These are phyloP conservation scores for Chlorops oryzae DNA, from an alignment of 1,140 invertebrate genomes.

Conservation along the genomic window DNA sequence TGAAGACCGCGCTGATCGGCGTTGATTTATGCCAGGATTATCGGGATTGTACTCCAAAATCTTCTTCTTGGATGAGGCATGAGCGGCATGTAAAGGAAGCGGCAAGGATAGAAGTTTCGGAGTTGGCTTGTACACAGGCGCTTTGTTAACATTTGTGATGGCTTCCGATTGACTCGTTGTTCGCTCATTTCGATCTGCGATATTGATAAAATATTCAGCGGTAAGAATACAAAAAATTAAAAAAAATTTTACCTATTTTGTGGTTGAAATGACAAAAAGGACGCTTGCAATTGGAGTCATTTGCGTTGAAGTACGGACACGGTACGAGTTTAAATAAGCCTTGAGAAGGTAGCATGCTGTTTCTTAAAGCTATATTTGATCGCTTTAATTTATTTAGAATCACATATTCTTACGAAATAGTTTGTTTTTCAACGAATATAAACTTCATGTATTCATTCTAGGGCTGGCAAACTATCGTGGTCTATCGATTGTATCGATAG, in stretches of 20 bases:
- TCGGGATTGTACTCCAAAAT: conserved; percentile 42
- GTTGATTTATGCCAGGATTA: conserved; percentile 39
- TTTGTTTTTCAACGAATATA: too few relatives aligned
- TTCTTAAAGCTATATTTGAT: too few relatives aligned
- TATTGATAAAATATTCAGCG: not conserved
- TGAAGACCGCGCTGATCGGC: conserved; percentile 34
- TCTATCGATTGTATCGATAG: too few relatives aligned
- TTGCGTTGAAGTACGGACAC: conserved; percentile 77
- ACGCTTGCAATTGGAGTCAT: conserved; percentile 61
- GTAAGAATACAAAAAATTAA: not conserved
- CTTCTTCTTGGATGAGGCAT: conserved; percentile 23
- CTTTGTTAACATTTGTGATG: too few relatives aligned
- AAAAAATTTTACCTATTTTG: conserved; percentile 55
- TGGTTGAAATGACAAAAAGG: conserved; percentile 88
- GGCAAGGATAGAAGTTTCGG: conserved; percentile 39
- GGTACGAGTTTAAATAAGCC: conserved; percentile 76
- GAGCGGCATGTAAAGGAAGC: conserved; percentile 24
- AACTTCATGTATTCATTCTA: too few relatives aligned
- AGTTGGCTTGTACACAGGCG: conserved; percentile 30
- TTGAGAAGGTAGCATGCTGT: conserved; percentile 73
- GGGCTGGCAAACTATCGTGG: too few relatives aligned
- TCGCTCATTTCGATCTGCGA: conserved; percentile 30
- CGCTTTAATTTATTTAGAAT: too few relatives aligned
- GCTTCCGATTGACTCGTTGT: conserved; percentile 10
- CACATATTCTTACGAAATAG: too few relatives aligned